A percentile compares a stretch with the other conserved stretches of the same genome.
These are phyloP conservation scores for Rhinolophus sinicus DNA, from an alignment of 2,113 vertebrate genomes.

Conservation along the genomic window DNA sequence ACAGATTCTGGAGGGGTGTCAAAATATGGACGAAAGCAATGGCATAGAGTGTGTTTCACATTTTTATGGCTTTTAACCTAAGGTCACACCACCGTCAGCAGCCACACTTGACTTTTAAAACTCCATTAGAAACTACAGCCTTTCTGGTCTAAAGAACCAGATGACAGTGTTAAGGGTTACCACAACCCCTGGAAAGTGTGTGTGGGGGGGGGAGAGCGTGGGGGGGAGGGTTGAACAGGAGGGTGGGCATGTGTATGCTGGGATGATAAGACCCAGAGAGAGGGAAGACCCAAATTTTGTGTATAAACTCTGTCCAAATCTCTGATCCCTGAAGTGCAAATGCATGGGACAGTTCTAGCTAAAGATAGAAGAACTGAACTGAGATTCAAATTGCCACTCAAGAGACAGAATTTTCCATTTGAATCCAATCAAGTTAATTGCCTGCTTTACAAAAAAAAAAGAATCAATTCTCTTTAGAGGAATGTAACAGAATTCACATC, in stretches of 20 bases:
- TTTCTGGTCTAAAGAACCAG: not conserved
- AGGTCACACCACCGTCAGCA: not conserved
- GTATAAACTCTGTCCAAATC: not conserved
- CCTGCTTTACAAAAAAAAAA: not conserved
- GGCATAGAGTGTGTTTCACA: not conserved
- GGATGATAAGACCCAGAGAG: not conserved
- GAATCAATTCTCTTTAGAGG: constrained; percentile 2
- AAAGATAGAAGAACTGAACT: not conserved
- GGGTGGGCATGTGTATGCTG: not conserved
- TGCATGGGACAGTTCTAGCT: not conserved
- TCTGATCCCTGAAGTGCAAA: not conserved
- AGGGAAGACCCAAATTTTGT: not conserved
- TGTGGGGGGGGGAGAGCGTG: not conserved
- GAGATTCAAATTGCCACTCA: not conserved
- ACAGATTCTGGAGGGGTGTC: not conserved
- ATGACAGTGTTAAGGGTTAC: not conserved
- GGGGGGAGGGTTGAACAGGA: no score
- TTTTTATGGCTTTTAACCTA: not conserved
- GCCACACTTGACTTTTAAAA: not conserved
- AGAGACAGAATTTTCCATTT: not conserved
- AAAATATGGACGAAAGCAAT: not conserved
- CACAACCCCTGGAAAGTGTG: not conserved
- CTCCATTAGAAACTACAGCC: not conserved
- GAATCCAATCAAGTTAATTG: not conserved
- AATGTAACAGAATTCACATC: constrained; percentile 26